Evolutionary conservation across 1,140 invertebrate species (phyloP), one percentile per base, ranked within the genome.

Genomic region (Laodelphax striatellus): DNA sequence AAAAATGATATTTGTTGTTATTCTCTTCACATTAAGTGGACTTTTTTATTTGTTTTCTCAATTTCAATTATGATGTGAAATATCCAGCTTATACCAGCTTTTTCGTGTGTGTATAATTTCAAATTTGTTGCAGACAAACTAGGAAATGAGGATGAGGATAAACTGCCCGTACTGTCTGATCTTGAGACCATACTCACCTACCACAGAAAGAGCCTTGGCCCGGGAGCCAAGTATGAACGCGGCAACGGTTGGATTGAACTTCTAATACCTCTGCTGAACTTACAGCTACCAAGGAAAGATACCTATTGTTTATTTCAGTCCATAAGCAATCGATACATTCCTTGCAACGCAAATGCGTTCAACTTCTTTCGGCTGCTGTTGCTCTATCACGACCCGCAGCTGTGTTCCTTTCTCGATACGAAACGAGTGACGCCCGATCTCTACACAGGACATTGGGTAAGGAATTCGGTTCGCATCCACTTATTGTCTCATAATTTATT

Each of bases 331-430:
- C 86, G 85, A 54, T 99, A 94, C 75, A 87, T 98, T 72, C 94
- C 65, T 31, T 62, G 62, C 43, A 82, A 84, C 72, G 80, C 80
- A 44, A 82, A 84, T 67, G 80, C 82, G 42, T 86, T 84, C 70
- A 82, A 85, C 73, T 73, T 80, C 78, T 94, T 79, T 77, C 91
- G 96, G 59, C 75, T 99, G 42, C 76, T 99, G 22, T 71, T 99
- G 42, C 84, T 96, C 34, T 99, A 99, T 72, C 97, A 99, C 75
- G 97, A 99, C 75, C 97, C 97, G 13, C 90, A 97, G 74, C 75
- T 99, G 19, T 98, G 95, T 74, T 94, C 91, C 6, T 92, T 97
- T 76, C 79, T 99, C 64, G 96, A 98, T 70, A 97, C 95, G 1
- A 92, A 94, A 72, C 85, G 92, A 71, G 90, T 98, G 58, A 90